Base-by-base conservation (phyloP, 2,113 vertebrate genomes). In the Brachionichthys hirsutus region DNA sequence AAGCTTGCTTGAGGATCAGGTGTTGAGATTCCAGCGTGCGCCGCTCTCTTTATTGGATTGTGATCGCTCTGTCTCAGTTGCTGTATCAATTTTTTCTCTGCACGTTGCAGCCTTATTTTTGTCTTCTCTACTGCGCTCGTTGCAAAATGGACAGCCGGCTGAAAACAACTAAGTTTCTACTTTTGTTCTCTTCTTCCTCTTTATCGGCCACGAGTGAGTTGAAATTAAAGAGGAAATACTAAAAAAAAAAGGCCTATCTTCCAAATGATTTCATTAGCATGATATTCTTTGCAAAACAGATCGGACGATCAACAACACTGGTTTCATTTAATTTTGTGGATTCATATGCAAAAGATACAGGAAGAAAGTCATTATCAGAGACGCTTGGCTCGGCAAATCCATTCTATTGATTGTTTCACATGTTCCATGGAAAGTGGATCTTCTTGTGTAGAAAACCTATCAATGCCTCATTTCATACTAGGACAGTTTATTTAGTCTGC, bases 1-100 rank as follows among this genome's bases (percentile, higher is more conserved):
- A 55, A 72, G 74, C 74, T 54, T 55, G 22, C 53, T 52, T 43
- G 55, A 57, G 73, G 70, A 73, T 82, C 76, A 80, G 70, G 70
- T 85, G 73, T 55, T 65, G 65, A 67, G 51, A 80, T 75, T 72
- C 77, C 66, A 69, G 68, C 38, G 12, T 42, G 59, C 62, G 22
- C 22, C 30, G 38, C 45, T 45, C 12, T 52, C 54, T 70, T 72
- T 73, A 60, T 67, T 54, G 54, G 60, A 70, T 71, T 67, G 54
- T 41, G 20, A 42, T 54, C 58, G 46, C 61, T 56, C 47, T 60
- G 24, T 60, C 61, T 64, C 59, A 56, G 22, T 55, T 55, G 46
- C 62, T 53, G 54, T 53, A 17, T 62, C 54, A 60, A 45, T 48
- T 67, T 70, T n/a, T 38, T 62, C 43, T 53, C 57, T 22, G 54